Conservation (phyloP, 1,140 invertebrate species). For the Luehdorfia chinensis region DNA sequence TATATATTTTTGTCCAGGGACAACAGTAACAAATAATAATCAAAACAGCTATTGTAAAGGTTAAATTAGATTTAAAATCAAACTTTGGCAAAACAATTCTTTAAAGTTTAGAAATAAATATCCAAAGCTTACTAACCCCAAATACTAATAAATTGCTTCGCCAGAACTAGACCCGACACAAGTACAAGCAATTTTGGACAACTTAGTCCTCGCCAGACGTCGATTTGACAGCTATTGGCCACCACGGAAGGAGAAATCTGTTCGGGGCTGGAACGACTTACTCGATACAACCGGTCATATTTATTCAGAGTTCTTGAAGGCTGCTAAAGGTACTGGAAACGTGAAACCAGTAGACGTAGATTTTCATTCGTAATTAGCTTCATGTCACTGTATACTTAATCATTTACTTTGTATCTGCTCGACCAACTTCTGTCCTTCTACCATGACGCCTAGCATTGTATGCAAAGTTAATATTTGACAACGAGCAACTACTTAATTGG, state of each 20-base stretch:
- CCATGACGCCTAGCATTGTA: too few species aligned
- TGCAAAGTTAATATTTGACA: too few species aligned
- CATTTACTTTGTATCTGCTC: too few species aligned
- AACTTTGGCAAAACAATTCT: too few species aligned
- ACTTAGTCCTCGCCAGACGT: constrained; percentile 47
- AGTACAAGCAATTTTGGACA: constrained; percentile 64
- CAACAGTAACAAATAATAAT: not conserved
- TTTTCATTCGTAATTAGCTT: constrained; percentile 11
- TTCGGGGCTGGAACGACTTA: constrained; percentile 51
- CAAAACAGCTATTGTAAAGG: not conserved
- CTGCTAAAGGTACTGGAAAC: constrained; percentile 54
- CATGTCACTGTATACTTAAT: too few species aligned
- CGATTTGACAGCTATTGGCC: constrained; percentile 64
- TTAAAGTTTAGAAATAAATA: too few species aligned
- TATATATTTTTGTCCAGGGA: not conserved
- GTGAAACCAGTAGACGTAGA: constrained; percentile 5
- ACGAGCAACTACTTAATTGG: too few species aligned
- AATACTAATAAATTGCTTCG: constrained; percentile 51
- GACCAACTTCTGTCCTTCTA: too few species aligned
- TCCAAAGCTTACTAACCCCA: constrained; percentile 50
- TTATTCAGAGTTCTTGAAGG: constrained; percentile 58
- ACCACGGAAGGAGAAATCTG: constrained; percentile 36
- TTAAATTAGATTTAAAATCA: too few species aligned
- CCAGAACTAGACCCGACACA: constrained; percentile 64
- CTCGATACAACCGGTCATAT: constrained; percentile 52